Evolutionary conservation across 2,888 invertebrate genomes (phyloP), one percentile per base, ranked within the genome.

Genomic region (Anoplius nigerrimus): DNA sequence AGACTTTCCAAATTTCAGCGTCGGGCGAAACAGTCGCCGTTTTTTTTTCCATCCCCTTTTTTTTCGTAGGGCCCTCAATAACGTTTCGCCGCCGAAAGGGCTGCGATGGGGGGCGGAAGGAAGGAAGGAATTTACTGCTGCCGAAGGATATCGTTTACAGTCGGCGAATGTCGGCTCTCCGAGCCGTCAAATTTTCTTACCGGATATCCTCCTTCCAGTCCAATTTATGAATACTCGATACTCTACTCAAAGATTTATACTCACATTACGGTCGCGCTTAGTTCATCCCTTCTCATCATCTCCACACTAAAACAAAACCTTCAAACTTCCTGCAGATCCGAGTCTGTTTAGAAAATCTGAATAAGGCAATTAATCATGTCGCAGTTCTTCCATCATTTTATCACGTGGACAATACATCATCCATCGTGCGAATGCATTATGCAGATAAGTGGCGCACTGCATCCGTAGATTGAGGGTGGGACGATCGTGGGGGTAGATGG

Each of bases 1-100:
- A 45, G 52, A 27, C 42, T 72, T 67, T 66, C 52, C 55, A 27
- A 75, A 69, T 69, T 66, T 58, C 70, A 46, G 45, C 20, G 51
- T 51, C 54, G 52, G 22, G 42, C 21, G 6, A n/a, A n/a, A 21
- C 18, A 46, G 57, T 63, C 64, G 45, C 65, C 5, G 59, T 64
- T 63, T 62, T 45, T 70, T 66, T 48, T 57, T 52, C 54, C 56
- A 57, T 22, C 34, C 62, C 13, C 27, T 53, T 18, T 27, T 16
- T 34, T n/a, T 18, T 8, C 2, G 8, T 1, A 20, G 24, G 11
- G 2, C 55, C 55, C 27, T 24, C 34, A 21, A 42, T 55, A 48
- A 56, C 21, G n/a, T 46, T 16, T 15, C 20, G n/a, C 51, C 11
- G 22, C 53, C 42, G 54, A 65, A 75, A 75, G 69, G 69, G 75